These are phyloP conservation scores for Lysiphlebus fabarum DNA, from an alignment of 1,140 invertebrate species.

Conservation along the genomic window DNA sequence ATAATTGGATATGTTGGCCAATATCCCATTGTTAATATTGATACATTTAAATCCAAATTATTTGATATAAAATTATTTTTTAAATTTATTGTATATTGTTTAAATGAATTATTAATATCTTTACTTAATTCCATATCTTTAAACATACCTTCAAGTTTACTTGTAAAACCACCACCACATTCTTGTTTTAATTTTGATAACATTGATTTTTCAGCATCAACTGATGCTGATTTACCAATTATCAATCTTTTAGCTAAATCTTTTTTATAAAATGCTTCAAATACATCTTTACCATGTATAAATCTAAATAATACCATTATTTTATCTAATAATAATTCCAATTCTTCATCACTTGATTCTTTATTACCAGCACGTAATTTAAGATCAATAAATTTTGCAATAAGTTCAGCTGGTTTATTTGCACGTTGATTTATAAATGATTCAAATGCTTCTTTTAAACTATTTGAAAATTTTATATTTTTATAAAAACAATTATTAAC, in stretches of 20 bases:
- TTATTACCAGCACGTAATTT: slow-evolving; percentile 96
- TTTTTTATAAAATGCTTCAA: slow-evolving; percentile 99
- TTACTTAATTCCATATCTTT: slow-evolving; percentile 99
- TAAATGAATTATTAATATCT: slow-evolving; percentile 88
- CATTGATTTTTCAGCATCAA: slow-evolving; percentile 99
- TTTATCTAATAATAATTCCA: slow-evolving; percentile 94
- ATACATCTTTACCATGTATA: slow-evolving; percentile 99
- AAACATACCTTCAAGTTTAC: slow-evolving; percentile 98
- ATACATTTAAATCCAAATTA: slow-evolving; percentile 85
- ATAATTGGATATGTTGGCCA: slow-evolving; percentile 95
- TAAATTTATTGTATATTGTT: slow-evolving; percentile 60
- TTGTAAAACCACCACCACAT: slow-evolving; percentile 96
- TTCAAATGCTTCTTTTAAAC: slow-evolving; percentile 96
- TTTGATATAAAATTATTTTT: slow-evolving; percentile 61
- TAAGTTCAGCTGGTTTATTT: slow-evolving; percentile 98
- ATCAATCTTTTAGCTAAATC: slow-evolving; percentile 94
- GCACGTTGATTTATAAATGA: slow-evolving; percentile 96
- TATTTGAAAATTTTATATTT: slow-evolving; percentile 95
- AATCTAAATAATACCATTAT: slow-evolving; percentile 99
- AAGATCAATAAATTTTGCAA: slow-evolving; percentile 98
- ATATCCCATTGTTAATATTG: slow-evolving; percentile 97
- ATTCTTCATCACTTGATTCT: slow-evolving; percentile 95
- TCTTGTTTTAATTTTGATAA: slow-evolving; percentile 97
- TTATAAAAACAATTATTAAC: slow-evolving; percentile 87
- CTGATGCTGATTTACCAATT: slow-evolving; percentile 96